A percentile compares a stretch with the other conserved stretches of the same genome.
Evolutionary conservation across 1,140 invertebrate species (phyloP).

Genomic region (Campoletis sonorensis): DNA sequence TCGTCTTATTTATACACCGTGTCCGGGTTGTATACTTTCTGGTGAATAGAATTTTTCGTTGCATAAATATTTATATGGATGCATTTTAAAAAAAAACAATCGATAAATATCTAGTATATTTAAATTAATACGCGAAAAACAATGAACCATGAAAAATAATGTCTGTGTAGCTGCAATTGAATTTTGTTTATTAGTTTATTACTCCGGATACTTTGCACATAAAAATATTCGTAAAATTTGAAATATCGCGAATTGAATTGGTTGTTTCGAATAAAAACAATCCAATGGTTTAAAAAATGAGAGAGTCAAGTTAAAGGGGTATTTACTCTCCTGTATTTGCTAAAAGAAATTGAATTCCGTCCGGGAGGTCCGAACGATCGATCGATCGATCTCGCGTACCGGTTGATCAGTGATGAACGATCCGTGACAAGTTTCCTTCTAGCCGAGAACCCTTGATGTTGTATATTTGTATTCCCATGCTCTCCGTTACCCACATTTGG

Average conservation of each 20-base stretch:
- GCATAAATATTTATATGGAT: too few relatives aligned
- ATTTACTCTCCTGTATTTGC: slow-evolving; percentile 16
- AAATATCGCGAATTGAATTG: too few relatives aligned
- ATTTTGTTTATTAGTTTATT: too few relatives aligned
- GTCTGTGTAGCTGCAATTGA: too few relatives aligned
- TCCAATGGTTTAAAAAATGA: background rate
- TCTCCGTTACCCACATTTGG: background rate
- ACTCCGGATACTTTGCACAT: background rate
- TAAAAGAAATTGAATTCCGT: slow-evolving; percentile 44
- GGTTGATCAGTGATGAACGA: slow-evolving; percentile 32
- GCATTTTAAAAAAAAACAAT: too few relatives aligned
- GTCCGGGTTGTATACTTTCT: too few relatives aligned
- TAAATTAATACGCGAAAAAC: too few relatives aligned
- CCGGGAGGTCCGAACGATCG: slow-evolving; percentile 33
- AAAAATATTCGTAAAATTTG: background rate
- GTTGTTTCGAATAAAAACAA: background rate
- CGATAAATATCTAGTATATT: too few relatives aligned
- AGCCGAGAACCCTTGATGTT: background rate
- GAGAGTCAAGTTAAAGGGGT: too few relatives aligned
- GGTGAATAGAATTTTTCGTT: too few relatives aligned
- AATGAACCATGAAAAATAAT: too few relatives aligned
- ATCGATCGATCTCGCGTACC: slow-evolving; percentile 23
- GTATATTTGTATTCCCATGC: background rate
- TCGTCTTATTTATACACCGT: too few relatives aligned
- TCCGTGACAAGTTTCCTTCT: slow-evolving; percentile 27